Conservation (phyloP, 2,797 vertebrate genomes). For the Lepilemur septentrionalis region DNA sequence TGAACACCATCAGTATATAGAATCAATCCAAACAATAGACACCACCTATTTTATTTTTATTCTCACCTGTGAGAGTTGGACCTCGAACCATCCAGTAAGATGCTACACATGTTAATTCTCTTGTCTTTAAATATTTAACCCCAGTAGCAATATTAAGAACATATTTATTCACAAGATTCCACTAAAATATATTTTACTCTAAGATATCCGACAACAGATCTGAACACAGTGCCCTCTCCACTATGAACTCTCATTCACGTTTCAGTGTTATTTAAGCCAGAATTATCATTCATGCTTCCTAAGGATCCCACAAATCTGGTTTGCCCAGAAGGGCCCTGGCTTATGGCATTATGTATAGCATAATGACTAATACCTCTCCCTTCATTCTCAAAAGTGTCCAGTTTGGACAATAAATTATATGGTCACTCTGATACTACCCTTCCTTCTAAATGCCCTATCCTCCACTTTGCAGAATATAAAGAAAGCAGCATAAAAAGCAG, state of each 20-base stretch:
- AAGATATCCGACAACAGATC: background rate
- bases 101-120: background rate
- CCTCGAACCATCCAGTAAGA: background rate
- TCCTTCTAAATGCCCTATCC: background rate
- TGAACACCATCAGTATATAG: background rate
- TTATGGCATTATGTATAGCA: background rate
- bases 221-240: background rate
- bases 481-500: background rate
- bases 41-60: background rate
- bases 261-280: background rate
- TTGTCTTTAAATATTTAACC: background rate
- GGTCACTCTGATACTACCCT: background rate
- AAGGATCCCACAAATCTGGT: background rate
- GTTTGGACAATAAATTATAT: background rate
- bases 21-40: background rate
- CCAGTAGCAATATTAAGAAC: background rate
- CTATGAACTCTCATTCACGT: background rate
- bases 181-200: background rate
- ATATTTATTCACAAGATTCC: background rate
- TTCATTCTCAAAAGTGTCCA: background rate
- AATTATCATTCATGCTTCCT: background rate
- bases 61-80: background rate
- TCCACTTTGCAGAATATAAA: background rate
- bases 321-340: background rate
- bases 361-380: background rate